A percentile compares a stretch with the other conserved stretches of the same genome.
phyloP scores from a whole-genome alignment of 2,888 invertebrate genomes.

The Gandaritis pyraliata region DNA sequence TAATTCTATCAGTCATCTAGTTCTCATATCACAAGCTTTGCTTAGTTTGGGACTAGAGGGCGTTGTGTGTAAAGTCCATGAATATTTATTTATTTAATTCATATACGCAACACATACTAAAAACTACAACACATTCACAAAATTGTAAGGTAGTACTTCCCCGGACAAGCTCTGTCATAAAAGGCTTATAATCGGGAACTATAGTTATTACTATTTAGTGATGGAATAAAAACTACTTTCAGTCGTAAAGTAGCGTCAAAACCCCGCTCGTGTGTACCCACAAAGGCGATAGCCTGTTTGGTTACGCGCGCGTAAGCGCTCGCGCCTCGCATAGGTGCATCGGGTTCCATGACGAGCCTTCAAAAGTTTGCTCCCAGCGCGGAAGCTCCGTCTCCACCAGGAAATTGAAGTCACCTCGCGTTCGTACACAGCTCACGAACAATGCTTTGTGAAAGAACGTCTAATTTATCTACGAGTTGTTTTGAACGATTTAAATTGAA shows the following conservation, averaged over 20 bases:
- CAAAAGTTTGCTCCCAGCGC: constrained; percentile 67
- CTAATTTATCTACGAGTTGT: constrained; percentile 79
- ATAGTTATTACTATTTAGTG: too few relatives aligned
- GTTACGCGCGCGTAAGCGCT: constrained; percentile 62
- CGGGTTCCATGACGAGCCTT: constrained; percentile 71
- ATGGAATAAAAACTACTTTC: too few relatives aligned
- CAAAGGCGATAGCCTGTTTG: constrained; percentile 71
- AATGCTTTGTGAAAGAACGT: constrained; percentile 82
- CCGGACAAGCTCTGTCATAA: too few relatives aligned
- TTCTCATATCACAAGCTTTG: too few relatives aligned
- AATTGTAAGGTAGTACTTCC: too few relatives aligned
- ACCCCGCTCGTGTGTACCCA: constrained; percentile 32
- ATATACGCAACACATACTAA: too few relatives aligned
- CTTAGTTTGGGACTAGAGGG: too few relatives aligned
- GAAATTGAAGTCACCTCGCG: constrained; percentile 82
- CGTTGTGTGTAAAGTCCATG: too few relatives aligned
- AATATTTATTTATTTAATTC: too few relatives aligned
- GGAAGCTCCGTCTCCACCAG: constrained; percentile 69
- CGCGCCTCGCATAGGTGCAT: constrained; percentile 67
- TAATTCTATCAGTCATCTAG: too few relatives aligned
- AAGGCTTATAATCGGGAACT: too few relatives aligned
- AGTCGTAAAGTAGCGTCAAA: constrained; percentile 32
- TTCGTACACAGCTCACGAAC: constrained; percentile 60
- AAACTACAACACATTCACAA: too few relatives aligned
- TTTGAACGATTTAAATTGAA: constrained; percentile 79